A percentile compares a stretch with the other conserved stretches of the same genome.
These are phyloP conservation scores for Pyrgus malvae DNA, from an alignment of 2,888 invertebrate species.

Conservation along the genomic window DNA sequence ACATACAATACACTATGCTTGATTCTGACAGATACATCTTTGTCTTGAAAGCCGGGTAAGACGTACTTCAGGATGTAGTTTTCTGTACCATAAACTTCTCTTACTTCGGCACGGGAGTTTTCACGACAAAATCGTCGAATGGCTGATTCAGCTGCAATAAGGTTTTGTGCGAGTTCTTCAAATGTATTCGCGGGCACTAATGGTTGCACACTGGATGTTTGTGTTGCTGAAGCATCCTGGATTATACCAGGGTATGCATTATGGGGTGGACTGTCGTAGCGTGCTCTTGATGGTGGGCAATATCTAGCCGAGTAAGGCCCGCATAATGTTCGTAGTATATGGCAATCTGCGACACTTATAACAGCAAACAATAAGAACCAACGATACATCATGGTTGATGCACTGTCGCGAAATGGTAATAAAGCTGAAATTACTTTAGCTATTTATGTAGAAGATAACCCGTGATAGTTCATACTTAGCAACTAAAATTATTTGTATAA, in stretches of 20 bases:
- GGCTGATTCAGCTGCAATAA: conserved; percentile 6
- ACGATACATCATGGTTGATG: too few relatives aligned
- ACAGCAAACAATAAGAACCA: background rate
- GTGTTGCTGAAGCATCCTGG: background rate
- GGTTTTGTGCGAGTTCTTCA: conserved; percentile 10
- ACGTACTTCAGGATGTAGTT: conserved; percentile 6
- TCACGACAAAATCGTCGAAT: conserved; percentile 7
- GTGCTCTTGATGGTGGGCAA: conserved; percentile 1
- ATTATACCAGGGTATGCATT: conserved; percentile 5
- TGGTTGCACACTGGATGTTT: background rate
- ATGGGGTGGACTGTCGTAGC: conserved; percentile 4
- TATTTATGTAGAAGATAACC: too few relatives aligned
- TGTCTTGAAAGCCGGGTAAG: background rate
- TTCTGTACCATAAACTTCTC: conserved; percentile 13
- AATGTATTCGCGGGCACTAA: background rate
- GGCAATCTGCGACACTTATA: background rate
- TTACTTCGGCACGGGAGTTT: background rate
- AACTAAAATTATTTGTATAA: too few relatives aligned
- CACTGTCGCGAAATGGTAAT: too few relatives aligned
- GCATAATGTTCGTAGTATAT: background rate
- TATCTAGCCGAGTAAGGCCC: background rate
- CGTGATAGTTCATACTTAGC: too few relatives aligned
- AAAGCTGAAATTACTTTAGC: too few relatives aligned
- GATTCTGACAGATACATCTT: conserved; percentile 13
- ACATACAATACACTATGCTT: conserved; percentile 14